Percentiles rank a stretch among this genome's conserved stretches.
Evolutionary conservation across 2,113 vertebrate species (phyloP).

Genomic region (Suncus etruscus): DNA sequence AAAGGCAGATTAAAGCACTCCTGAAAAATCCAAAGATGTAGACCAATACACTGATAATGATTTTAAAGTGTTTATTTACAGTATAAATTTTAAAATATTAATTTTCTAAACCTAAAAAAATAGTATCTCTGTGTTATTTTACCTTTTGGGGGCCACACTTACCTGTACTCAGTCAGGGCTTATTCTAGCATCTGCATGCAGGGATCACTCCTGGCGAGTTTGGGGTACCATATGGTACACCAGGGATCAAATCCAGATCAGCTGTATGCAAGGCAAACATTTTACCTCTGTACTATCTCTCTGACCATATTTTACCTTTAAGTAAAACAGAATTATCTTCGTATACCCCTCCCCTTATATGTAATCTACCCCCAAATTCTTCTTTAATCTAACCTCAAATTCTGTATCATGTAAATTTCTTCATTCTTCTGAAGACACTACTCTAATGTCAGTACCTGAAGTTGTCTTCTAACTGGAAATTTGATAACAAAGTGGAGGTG

Average conservation of each 20-base stretch:
- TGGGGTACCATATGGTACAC: no score
- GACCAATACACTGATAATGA: not conserved
- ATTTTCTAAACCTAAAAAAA: not conserved
- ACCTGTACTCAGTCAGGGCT: no score
- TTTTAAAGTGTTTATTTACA: slow-evolving; percentile 31
- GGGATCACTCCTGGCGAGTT: no score
- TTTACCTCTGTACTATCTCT: no score
- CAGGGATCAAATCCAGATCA: no score
- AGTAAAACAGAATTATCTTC: not conserved
- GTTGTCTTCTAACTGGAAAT: not conserved
- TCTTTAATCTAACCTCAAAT: not conserved
- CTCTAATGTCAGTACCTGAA: not conserved
- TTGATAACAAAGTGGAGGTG: not conserved
- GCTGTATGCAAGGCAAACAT: no score
- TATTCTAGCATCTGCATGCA: no score
- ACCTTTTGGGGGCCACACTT: no score
- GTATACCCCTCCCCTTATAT: not conserved
- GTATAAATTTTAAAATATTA: slow-evolving; percentile 39
- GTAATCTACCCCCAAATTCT: slow-evolving; percentile 11
- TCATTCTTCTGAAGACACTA: not conserved
- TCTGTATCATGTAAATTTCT: not conserved
- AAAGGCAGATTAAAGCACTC: not conserved
- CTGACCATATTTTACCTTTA: no score
- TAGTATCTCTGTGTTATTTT: not conserved
- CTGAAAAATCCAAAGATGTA: not conserved